Evolutionary conservation across 2,888 invertebrate genomes (phyloP).

Genomic region (Caenorhabditis sp.): DNA sequence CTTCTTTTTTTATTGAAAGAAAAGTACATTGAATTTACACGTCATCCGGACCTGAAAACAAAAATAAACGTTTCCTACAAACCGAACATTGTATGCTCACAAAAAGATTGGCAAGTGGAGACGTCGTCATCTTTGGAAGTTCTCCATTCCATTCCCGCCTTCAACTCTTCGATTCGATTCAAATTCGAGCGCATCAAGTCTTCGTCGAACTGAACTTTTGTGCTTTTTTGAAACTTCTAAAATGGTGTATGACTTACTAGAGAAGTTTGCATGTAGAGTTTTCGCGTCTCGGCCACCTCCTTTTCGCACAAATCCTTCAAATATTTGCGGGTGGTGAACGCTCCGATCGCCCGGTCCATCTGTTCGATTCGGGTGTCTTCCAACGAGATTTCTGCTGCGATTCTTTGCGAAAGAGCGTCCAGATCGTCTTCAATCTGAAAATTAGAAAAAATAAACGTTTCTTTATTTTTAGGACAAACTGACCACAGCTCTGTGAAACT

Average conservation of each 20-base stretch:
- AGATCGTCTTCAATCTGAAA: no score
- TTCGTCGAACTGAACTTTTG: constrained; percentile 23
- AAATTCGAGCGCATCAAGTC: constrained; percentile 33
- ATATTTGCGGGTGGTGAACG: neutral
- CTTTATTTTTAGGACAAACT: no score
- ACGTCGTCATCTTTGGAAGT: constrained; percentile 18
- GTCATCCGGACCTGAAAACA: neutral
- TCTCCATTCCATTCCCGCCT: neutral
- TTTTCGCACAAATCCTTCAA: neutral
- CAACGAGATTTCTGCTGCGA: no score
- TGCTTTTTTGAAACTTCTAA: neutral
- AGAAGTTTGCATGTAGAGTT: neutral
- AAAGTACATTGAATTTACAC: neutral
- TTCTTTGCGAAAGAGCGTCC: no score
- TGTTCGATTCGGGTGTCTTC: no score
- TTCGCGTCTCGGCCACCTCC: no score
- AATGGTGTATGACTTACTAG: neutral
- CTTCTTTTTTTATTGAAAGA: no score
- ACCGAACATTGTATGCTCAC: constrained; percentile 4
- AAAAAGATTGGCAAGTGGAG: constrained; percentile 34
- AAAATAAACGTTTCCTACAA: neutral
- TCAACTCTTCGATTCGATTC: constrained; percentile 1
- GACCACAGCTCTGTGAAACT: no score
- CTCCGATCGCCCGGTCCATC: no score
- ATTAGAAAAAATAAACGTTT: no score